phyloP scores from a whole-genome alignment of 2,797 vertebrate species.

The Falco novaeseelandiae region DNA sequence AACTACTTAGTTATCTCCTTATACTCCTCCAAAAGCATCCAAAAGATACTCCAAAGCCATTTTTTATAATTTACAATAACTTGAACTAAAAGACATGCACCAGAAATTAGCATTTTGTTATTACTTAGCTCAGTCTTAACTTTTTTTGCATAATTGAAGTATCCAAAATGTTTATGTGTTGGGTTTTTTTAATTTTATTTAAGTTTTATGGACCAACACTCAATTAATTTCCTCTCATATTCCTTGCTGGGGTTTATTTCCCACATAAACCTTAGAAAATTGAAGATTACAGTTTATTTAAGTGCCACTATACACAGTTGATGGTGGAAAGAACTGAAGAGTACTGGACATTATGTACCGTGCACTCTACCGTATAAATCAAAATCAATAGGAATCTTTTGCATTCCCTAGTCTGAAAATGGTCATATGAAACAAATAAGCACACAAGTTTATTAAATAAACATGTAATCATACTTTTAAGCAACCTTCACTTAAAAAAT shows the following conservation, averaged over 20 bases:
- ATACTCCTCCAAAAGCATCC: background rate
- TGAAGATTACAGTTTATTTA: background rate
- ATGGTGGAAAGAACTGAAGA: background rate
- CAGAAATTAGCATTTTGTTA: background rate
- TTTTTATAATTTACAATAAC: background rate
- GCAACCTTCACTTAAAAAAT: background rate
- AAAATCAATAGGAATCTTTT: background rate
- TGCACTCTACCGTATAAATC: background rate
- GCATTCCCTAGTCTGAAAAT: background rate
- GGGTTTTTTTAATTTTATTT: background rate
- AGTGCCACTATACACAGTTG: background rate
- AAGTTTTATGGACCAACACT: background rate
- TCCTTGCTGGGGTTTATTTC: accelerated
- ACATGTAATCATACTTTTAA: background rate
- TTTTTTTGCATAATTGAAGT: background rate
- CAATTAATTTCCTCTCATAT: background rate
- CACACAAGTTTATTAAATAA: background rate
- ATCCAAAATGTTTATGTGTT: background rate
- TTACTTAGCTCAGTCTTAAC: background rate
- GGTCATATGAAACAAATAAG: background rate
- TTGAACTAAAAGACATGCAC: background rate
- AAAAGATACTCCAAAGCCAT: background rate
- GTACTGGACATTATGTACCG: background rate
- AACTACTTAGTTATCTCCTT: background rate
- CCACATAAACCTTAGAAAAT: background rate